These are phyloP conservation scores for Brachyhypopomus occidentalis DNA, from an alignment of 2,113 vertebrate species.

Conservation along the genomic window DNA sequence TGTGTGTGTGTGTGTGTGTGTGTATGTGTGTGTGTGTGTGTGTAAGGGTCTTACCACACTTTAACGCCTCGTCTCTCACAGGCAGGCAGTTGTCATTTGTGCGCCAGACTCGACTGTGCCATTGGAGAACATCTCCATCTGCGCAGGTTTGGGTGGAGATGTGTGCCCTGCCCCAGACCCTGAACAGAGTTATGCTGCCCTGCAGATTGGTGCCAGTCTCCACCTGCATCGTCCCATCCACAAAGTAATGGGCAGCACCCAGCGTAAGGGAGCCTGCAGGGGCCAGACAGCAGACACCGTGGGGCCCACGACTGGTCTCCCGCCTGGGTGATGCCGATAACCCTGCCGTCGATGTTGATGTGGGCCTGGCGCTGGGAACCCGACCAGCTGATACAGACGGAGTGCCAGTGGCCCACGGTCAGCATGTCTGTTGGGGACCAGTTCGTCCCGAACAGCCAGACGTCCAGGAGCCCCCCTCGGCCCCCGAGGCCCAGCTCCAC, in stretches of 20 bases:
- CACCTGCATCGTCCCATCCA: conserved; percentile 11
- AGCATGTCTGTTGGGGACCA: conserved; percentile 58
- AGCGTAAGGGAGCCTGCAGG: conserved; percentile 77
- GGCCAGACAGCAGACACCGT: conserved; percentile 49
- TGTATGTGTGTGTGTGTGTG: conserved; percentile 14
- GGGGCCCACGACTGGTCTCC: background rate
- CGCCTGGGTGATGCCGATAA: background rate
- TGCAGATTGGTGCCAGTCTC: conserved; percentile 40
- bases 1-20: background rate
- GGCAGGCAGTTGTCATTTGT: conserved; percentile 45
- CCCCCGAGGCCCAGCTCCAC: conserved; percentile 75
- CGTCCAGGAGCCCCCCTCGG: conserved; percentile 53
- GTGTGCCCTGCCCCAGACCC: conserved; percentile 78
- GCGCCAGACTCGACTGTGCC: conserved; percentile 77
- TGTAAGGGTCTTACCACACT: conserved; percentile 77
- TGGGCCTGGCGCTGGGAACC: conserved; percentile 53
- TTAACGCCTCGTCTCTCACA: conserved; percentile 54
- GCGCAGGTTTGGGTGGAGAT: conserved; percentile 67
- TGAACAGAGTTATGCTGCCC: conserved; percentile 78
- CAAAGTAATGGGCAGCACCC: conserved; percentile 69
- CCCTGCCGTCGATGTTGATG: conserved; percentile 71
- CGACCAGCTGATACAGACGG: conserved; percentile 79
- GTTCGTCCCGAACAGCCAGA: conserved; percentile 74
- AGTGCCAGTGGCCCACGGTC: conserved; percentile 69
- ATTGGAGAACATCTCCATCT: conserved; percentile 77